Evolutionary conservation across 2,113 vertebrate genomes (phyloP).

Genomic region (Leucopsar rothschildi): DNA sequence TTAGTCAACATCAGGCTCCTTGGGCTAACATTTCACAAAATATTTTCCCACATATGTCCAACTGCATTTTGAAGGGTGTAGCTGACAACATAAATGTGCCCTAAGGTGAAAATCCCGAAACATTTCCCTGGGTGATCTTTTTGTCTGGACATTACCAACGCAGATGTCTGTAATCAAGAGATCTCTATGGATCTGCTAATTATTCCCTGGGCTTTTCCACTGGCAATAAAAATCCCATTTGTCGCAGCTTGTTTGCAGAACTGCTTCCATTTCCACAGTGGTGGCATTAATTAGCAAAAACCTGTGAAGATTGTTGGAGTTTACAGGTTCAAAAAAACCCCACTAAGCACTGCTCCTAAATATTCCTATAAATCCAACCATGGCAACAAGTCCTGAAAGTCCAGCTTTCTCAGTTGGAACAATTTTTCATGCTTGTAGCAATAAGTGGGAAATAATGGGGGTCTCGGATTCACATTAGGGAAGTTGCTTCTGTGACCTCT

Average conservation of each 20-base stretch:
- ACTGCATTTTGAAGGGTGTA: conserved; percentile 67
- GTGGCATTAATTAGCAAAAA: conserved; percentile 79
- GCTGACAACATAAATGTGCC: conserved; percentile 77
- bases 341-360: conserved; percentile 35
- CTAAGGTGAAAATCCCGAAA: conserved; percentile 71
- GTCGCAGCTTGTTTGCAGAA: conserved; percentile 69
- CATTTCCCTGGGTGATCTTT: conserved; percentile 65
- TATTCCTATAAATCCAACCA: conserved; percentile 60
- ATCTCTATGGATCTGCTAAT: conserved; percentile 69
- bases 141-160: conserved; percentile 64
- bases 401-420: conserved; percentile 40
- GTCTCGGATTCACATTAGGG: conserved; percentile 55
- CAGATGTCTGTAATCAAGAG: conserved; percentile 72
- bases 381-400: conserved; percentile 40
- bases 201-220: conserved; percentile 73
- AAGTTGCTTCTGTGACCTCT: conserved; percentile 54
- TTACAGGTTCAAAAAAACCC: conserved; percentile 43
- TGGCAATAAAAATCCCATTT: conserved; percentile 77
- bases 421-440: conserved; percentile 65
- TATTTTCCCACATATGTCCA: conserved; percentile 82
- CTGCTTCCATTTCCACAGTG: conserved; percentile 68
- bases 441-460: conserved; percentile 65
- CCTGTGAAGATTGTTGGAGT: conserved; percentile 69
- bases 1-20: conserved; percentile 71
- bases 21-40: conserved; percentile 77